Percentiles rank a stretch among this genome's conserved stretches.
These are phyloP conservation scores for Capra hircus DNA, from an alignment of 2,113 vertebrate genomes.

Conservation along the genomic window DNA sequence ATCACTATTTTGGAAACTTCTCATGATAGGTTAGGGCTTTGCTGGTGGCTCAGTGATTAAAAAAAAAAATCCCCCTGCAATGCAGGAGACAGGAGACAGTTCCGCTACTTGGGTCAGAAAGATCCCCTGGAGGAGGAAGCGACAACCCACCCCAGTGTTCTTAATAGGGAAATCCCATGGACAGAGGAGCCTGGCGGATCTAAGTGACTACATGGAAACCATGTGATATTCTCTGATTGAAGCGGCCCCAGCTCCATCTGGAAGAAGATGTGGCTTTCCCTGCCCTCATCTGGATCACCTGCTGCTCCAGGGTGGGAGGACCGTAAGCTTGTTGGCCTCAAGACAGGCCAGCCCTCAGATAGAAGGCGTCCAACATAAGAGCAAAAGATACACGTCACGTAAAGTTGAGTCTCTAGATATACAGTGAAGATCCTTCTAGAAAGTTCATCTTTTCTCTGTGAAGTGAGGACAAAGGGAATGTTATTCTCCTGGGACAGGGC, in stretches of 20 bases:
- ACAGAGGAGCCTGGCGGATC: neutral
- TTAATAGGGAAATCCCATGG: neutral
- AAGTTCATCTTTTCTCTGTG: neutral
- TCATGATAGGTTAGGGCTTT: neutral
- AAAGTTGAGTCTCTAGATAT: neutral
- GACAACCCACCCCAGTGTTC: neutral
- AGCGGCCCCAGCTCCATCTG: neutral
- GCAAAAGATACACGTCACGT: neutral
- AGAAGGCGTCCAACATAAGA: neutral
- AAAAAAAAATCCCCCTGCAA: neutral
- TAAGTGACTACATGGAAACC: neutral
- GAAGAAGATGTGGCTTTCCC: neutral
- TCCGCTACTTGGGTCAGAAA: neutral
- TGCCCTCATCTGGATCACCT: neutral
- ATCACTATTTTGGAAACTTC: neutral
- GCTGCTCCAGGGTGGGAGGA: neutral
- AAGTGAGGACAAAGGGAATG: neutral
- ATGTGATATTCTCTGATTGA: neutral
- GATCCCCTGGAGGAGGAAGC: neutral
- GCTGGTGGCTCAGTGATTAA: neutral
- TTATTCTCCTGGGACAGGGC: neutral
- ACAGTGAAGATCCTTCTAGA: neutral
- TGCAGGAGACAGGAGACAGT: neutral
- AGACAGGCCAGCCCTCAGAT: neutral
- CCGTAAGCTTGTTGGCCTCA: rapidly evolving